Conservation (phyloP, 2,797 vertebrate genomes). For the Acanthurus tractus region DNA sequence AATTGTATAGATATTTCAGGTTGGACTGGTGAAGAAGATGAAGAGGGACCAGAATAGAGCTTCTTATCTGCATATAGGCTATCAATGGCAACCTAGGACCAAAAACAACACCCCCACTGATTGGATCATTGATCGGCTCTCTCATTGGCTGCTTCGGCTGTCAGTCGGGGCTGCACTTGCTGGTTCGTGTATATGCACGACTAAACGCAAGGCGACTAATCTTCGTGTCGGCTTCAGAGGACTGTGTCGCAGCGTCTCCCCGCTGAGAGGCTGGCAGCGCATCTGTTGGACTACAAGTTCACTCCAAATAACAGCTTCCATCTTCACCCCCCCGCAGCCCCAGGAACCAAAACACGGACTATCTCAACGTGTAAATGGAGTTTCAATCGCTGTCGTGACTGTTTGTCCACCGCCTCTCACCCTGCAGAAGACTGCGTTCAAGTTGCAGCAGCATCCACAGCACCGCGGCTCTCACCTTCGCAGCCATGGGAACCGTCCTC, state of each 20-base stretch:
- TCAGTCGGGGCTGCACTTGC: constrained; percentile 50
- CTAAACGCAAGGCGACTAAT: constrained; percentile 67
- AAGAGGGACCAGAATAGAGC: constrained; percentile 8
- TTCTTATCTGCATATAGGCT: constrained; percentile 30
- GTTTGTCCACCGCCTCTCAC: constrained; percentile 60
- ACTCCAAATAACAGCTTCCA: constrained; percentile 12
- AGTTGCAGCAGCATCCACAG: constrained; percentile 64
- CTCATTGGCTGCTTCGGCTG: constrained; percentile 71
- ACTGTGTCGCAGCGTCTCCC: constrained; percentile 66
- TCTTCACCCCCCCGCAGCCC: neutral
- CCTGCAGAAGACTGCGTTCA: constrained; percentile 61
- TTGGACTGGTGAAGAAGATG: neutral
- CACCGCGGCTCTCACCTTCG: constrained; percentile 57
- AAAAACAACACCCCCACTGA: constrained; percentile 52
- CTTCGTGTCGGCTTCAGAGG: constrained; percentile 50
- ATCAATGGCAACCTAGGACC: constrained; percentile 53
- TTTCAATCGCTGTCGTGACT: constrained; percentile 71
- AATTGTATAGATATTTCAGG: constrained; percentile 12
- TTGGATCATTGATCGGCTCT: constrained; percentile 59
- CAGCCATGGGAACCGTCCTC: constrained; percentile 94
- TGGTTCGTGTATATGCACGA: constrained; percentile 60
- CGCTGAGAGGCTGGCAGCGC: constrained; percentile 17
- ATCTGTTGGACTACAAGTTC: constrained; percentile 52
- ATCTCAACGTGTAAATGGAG: constrained; percentile 70
- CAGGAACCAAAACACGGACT: constrained; percentile 23